Conservation (phyloP, 2,888 invertebrate species). For the Synanthedon tipuliformis region DNA sequence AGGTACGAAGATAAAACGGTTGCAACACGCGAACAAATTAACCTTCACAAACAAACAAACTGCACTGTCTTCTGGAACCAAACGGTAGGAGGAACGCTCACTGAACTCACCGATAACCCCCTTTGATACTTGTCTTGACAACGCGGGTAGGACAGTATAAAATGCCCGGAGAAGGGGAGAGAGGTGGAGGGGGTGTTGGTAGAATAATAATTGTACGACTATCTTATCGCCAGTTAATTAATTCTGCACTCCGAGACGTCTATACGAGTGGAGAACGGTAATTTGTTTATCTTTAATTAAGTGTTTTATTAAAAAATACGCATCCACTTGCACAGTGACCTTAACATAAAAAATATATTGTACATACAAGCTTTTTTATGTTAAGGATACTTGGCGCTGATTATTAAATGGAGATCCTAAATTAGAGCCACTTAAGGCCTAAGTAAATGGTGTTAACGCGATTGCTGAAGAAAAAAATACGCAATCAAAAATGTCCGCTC, state of each 20-base stretch:
- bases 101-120: conserved; percentile 1
- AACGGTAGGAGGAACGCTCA: background rate
- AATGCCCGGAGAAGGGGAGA: background rate
- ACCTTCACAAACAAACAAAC: background rate
- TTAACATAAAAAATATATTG: too few relatives aligned
- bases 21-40: background rate
- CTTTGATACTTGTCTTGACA: background rate
- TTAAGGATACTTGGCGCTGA: too few relatives aligned
- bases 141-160: background rate
- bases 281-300: conserved; percentile 4
- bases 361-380: too few relatives aligned
- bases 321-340: too few relatives aligned
- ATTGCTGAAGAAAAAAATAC: conserved; percentile 20
- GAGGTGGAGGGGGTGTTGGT: conserved; percentile 3
- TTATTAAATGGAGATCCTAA: background rate
- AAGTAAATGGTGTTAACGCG: conserved; percentile 15
- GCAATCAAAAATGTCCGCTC: conserved; percentile 16
- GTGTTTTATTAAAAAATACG: background rate
- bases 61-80: background rate
- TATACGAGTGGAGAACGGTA: conserved; percentile 5
- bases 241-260: conserved; percentile 24
- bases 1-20: background rate
- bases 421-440: conserved; percentile 3
- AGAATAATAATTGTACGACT: conserved; percentile 43
- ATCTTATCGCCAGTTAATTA: conserved; percentile 50